Evolutionary conservation across 2,888 invertebrate species (phyloP).

Genomic region (Lottia gigantea): DNA sequence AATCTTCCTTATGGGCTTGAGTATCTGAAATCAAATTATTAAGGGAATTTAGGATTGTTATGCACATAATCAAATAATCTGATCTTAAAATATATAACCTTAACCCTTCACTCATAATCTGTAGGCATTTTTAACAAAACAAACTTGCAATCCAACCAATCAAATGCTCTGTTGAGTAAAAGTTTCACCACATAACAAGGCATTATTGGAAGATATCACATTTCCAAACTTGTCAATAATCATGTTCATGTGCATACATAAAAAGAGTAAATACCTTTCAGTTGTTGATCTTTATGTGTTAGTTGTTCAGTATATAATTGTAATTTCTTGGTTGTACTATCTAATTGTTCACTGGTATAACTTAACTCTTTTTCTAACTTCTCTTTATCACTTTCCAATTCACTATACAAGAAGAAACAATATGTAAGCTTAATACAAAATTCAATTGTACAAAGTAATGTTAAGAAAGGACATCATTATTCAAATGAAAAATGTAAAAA

Average conservation of each 20-base stretch:
- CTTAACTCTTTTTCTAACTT: conserved; percentile 8
- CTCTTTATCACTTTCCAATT: background rate
- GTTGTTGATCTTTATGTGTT: conserved; percentile 15
- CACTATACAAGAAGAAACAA: background rate
- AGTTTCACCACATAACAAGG: too few relatives aligned
- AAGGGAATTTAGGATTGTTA: too few relatives aligned
- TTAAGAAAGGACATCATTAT: too few relatives aligned
- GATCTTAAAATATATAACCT: background rate
- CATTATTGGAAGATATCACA: too few relatives aligned
- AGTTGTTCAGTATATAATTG: conserved; percentile 4
- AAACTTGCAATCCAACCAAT: too few relatives aligned
- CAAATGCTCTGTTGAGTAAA: too few relatives aligned
- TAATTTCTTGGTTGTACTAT: conserved; percentile 13
- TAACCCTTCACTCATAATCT: background rate
- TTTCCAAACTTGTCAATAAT: too few relatives aligned
- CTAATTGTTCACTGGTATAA: conserved; percentile 14
- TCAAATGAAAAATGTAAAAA: too few relatives aligned
- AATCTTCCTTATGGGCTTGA: conserved; percentile 12
- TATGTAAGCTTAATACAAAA: too few relatives aligned
- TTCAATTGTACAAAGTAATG: too few relatives aligned
- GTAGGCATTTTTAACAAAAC: background rate
- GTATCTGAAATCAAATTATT: background rate
- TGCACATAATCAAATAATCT: too few relatives aligned
- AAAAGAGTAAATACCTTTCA: conserved; percentile 7
- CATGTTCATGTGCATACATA: too few relatives aligned